These are phyloP conservation scores for Lottia scabra DNA, from an alignment of 2,888 invertebrate species.

Conservation along the genomic window DNA sequence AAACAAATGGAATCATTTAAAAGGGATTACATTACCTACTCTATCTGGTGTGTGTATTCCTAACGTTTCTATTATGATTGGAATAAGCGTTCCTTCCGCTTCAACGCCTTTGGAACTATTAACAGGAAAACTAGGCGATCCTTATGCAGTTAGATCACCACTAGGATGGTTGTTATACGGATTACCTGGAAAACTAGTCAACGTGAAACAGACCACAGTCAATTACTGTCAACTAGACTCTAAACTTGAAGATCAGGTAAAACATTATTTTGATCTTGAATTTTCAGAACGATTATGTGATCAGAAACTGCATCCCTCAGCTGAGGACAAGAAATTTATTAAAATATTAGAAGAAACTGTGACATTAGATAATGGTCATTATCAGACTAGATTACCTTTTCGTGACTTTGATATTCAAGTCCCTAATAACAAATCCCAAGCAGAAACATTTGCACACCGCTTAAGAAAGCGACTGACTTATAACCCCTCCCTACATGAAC, in stretches of 20 bases:
- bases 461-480: conserved; percentile 15
- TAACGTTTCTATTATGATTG: background rate
- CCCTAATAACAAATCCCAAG: conserved; percentile 6
- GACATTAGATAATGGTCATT: conserved; percentile 10
- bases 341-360: conserved; percentile 12
- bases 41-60: background rate
- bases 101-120: background rate
- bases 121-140: conserved; percentile 10
- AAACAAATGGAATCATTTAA: conserved; percentile 7
- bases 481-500: conserved; percentile 3
- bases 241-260: conserved; percentile 85
- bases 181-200: background rate
- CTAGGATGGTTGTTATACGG: conserved; percentile 28
- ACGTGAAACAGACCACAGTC: background rate
- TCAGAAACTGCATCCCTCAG: conserved; percentile 83
- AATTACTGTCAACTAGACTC: conserved; percentile 72
- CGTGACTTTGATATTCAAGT: background rate
- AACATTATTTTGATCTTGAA: conserved; percentile 71
- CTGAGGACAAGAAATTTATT: conserved; percentile 72
- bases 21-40: background rate
- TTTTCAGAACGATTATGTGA: conserved; percentile 73
- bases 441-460: background rate
- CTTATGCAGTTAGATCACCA: conserved; percentile 18
- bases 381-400: conserved; percentile 20
- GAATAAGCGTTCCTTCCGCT: conserved; percentile 5